Evolutionary conservation across 2,797 vertebrate species (phyloP), one percentile per base, ranked within the genome.

Genomic region (Tamandua tetradactyla): DNA sequence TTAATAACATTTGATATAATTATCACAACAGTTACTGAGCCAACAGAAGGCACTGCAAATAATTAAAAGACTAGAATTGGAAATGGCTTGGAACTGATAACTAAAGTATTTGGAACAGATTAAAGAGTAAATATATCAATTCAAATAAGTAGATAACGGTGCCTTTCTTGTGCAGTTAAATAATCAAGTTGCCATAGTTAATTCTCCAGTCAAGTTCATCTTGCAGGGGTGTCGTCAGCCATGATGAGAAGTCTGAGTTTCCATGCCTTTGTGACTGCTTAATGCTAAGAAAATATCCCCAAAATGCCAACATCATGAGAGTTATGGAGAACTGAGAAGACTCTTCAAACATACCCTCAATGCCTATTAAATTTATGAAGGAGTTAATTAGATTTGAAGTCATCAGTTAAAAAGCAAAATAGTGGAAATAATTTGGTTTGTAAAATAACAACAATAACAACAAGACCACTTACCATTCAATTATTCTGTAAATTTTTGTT

Each of bases 1-100:
- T 97, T 91, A 96, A 96, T 97, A 96, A 97, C 96, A 93, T 96
- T 98, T 92, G 89, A 95, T 95, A 92, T 97, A 96, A 92, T 95
- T 97, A 89, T 84, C 96, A 59, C 87, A 82, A 97, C 94, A 83
- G 86, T 95, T 95, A 97, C 95, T 8, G 55, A 97, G 72, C 62
- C 94, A n/a, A 94, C 96, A 96, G 95, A 95, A 93, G 89, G 87
- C 35, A 80, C n/a, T 66, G 76, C 93, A 96, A 96, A 95, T 89
- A 96, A 89, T 69, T 92, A 69, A 86, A 83, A 64, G 10, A 84
- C 82, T 96, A 85, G 89, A 92, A 37, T 0, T 91, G 47, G 80
- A 97, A 97, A 96, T 47, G 1, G 0, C 64, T 68, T 42, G 0
- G 47, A 87, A 79, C 59, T 47, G 62, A 64, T 95, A 96, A 91